Conservation (phyloP, 2,888 invertebrate species). For the Stenurella melanura region DNA sequence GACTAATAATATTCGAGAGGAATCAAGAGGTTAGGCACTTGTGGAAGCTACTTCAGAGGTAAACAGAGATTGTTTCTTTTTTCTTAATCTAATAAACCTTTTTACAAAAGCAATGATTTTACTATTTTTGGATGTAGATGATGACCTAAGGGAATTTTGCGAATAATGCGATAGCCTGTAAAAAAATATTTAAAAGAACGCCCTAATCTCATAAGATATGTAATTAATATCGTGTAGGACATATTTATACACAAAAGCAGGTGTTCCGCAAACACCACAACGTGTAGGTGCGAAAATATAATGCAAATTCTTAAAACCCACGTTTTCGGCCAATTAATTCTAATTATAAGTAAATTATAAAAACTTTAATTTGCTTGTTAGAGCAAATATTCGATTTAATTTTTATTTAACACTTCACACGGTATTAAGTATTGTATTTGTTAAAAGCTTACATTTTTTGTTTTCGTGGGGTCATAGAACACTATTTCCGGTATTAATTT, state of each 20-base stretch:
- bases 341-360: slow-evolving; percentile 5
- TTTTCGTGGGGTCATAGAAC: no score
- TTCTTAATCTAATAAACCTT: no score
- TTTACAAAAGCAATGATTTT: no score
- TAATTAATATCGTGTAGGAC: not conserved
- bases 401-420: not conserved
- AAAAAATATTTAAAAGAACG: not conserved
- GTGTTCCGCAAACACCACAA: slow-evolving; percentile 39
- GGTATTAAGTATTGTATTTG: not conserved
- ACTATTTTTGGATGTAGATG: no score
- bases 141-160: no score
- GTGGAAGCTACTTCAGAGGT: no score
- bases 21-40: no score
- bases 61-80: no score
- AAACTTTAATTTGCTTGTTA: not conserved
- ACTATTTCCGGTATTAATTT: no score
- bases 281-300: slow-evolving; percentile 31
- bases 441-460: no score
- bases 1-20: no score
- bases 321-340: slow-evolving; percentile 12
- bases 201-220: not conserved
- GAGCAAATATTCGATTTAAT: not conserved
- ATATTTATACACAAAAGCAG: slow-evolving; percentile 23
- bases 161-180: no score
- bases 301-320: slow-evolving; percentile 37